Evolutionary conservation across 2,113 vertebrate genomes (phyloP).

Genomic region (Trematomus loennbergii): DNA sequence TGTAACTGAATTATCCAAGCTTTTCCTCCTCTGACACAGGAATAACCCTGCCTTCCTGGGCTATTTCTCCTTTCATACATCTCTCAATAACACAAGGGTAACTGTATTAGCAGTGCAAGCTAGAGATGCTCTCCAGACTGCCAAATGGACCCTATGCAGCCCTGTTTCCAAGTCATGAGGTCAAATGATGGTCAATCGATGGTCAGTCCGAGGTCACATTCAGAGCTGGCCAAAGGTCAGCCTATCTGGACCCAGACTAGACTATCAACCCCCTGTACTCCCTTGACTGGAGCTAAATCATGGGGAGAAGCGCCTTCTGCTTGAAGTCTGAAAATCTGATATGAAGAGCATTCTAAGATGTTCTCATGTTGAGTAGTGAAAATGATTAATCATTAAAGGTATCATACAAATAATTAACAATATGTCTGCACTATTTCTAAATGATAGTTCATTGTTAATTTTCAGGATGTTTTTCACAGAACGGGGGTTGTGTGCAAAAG

Average conservation of each 20-base stretch:
- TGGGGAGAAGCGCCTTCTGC: slow-evolving; percentile 31
- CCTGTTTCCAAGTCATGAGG: slow-evolving; percentile 78
- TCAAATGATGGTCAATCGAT: slow-evolving; percentile 85
- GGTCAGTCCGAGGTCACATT: slow-evolving; percentile 77
- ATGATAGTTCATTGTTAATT: slow-evolving; percentile 17
- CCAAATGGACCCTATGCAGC: slow-evolving; percentile 53
- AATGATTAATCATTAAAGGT: not conserved
- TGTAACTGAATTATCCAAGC: slow-evolving; percentile 87
- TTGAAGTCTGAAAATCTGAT: slow-evolving; percentile 30
- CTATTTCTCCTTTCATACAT: slow-evolving; percentile 88
- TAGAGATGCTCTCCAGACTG: slow-evolving; percentile 85
- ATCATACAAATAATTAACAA: slow-evolving; percentile 23
- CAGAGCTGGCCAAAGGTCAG: slow-evolving; percentile 69
- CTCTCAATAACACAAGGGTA: slow-evolving; percentile 90
- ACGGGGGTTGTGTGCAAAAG: slow-evolving; percentile 15
- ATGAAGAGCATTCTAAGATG: slow-evolving; percentile 18
- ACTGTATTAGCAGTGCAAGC: slow-evolving; percentile 91
- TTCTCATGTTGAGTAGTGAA: slow-evolving; percentile 3
- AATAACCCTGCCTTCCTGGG: slow-evolving; percentile 88
- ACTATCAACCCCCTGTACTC: slow-evolving; percentile 58
- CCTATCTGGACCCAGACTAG: slow-evolving; percentile 57
- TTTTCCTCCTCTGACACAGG: slow-evolving; percentile 87
- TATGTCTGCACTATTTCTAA: not conserved
- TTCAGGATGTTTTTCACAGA: slow-evolving; percentile 10
- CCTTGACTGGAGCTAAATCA: slow-evolving; percentile 62